Base-by-base conservation (phyloP, 2,113 vertebrate species). In the Sapajus apella region DNA sequence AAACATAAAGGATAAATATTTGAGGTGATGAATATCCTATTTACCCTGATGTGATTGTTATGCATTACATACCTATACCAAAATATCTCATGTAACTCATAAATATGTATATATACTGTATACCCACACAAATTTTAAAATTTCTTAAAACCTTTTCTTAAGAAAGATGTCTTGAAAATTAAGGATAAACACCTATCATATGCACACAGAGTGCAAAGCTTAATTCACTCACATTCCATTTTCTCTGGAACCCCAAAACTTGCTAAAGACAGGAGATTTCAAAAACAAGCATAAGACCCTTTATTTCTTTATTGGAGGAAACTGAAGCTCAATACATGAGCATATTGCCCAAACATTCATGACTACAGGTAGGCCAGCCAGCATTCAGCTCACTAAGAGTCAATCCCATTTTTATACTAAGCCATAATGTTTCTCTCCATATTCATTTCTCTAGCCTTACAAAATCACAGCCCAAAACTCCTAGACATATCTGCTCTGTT, bases 101-200 rank as follows among this genome's bases (percentile, higher is more conserved):
- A 61, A 61, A 61, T 27, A 27, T 61, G 58, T 27, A 61, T 25
- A 61, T 27, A 61, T 32, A 64, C 27, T 64, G 27, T 64, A 30
- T 5, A 64, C 12, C 27, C 27, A 32, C 12, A 32, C 5, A 64
- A 64, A 64, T 64, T 64, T 6, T 30, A 64, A 64, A 30, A 1
- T 11, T 61, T 25, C 25, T 2, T 0, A 6, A 64, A 64, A 64
- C 5, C 27, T 64, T 64, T 32, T 32, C 12, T 64, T 64, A 64
- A 85, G 68, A 70, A 88, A 32, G 13, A 87, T 58, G 37, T 30
- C 70, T 95, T 91, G 55, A 95, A 95, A 96, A 84, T 93, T 75
- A 91, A 68, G 52, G 37, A 6, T 18, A 76, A 81, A 91, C 1
- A 47, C 35, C 27, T 80, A 70, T 32, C 6, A 5, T 27, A 91